Conservation (phyloP, 1,140 invertebrate genomes). For the Drosophila kurseongensis region DNA sequence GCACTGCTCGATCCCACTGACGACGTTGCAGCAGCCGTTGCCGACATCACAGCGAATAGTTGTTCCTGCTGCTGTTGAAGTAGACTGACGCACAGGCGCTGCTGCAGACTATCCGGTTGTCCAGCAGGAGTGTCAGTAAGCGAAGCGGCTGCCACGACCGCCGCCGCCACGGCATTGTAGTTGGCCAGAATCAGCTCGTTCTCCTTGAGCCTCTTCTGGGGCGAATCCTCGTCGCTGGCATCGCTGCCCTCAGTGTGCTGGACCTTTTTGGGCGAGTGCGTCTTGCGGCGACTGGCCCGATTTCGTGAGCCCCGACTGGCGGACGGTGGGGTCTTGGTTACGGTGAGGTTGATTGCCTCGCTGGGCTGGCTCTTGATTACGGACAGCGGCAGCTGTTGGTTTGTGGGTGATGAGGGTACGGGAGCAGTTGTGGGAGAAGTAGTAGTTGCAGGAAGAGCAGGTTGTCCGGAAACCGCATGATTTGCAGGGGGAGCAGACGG, state of each 20-base stretch:
- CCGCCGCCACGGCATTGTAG: conserved; percentile 66
- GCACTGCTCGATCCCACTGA: conserved; percentile 14
- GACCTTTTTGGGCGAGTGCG: conserved; percentile 67
- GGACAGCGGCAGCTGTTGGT: conserved; percentile 11
- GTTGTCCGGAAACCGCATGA: neutral
- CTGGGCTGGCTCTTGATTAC: conserved; percentile 49
- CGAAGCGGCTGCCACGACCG: conserved; percentile 56
- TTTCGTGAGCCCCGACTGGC: conserved; percentile 31
- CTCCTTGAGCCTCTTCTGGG: conserved; percentile 61
- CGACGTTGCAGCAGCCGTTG: conserved; percentile 21
- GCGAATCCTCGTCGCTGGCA: conserved; percentile 40
- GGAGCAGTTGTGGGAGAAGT: neutral
- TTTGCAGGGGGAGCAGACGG: neutral
- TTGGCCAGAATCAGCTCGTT: conserved; percentile 70
- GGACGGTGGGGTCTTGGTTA: conserved; percentile 35
- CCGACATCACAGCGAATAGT: conserved; percentile 45
- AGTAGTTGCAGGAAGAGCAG: neutral
- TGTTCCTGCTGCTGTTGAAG: conserved; percentile 56
- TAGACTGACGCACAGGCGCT: conserved; percentile 43
- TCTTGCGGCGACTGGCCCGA: conserved; percentile 65
- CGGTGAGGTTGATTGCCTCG: conserved; percentile 64
- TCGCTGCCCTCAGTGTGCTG: conserved; percentile 45
- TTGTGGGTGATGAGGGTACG: neutral
- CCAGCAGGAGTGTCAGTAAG: conserved; percentile 1
- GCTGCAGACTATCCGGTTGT: conserved; percentile 41